Evolutionary conservation across 1,140 invertebrate species (phyloP).

Genomic region (Bombyx mori): DNA sequence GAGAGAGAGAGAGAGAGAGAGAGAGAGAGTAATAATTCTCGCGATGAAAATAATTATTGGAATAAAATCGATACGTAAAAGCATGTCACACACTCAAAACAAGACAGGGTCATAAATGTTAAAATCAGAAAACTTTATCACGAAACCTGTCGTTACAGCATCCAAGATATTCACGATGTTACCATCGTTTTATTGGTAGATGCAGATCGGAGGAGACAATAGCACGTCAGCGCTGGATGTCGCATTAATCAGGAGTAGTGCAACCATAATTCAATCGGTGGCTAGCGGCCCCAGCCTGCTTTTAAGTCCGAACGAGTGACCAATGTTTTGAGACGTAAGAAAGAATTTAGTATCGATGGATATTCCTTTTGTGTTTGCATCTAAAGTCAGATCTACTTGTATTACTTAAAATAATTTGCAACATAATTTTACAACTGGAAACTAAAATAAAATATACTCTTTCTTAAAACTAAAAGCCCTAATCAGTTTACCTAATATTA

Average conservation of each 20-base stretch:
- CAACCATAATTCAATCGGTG: conserved; percentile 66
- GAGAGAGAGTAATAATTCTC: too few species aligned
- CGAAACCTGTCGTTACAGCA: too few species aligned
- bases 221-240: conserved; percentile 56
- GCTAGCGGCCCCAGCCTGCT: conserved; percentile 25
- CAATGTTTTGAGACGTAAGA: conserved; percentile 8
- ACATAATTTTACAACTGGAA: too few species aligned
- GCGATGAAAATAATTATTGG: too few species aligned
- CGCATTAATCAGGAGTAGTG: conserved; percentile 64
- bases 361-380: conserved; percentile 1
- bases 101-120: conserved; percentile 16
- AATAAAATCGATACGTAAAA: not conserved
- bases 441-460: too few species aligned
- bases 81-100: not conserved
- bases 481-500: too few species aligned
- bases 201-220: conserved; percentile 63
- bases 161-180: conserved; percentile 26
- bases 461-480: too few species aligned
- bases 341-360: too few species aligned
- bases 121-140: conserved; percentile 29
- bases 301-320: conserved; percentile 42
- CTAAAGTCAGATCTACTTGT: conserved; percentile 8
- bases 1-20: too few species aligned
- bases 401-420: too few species aligned
- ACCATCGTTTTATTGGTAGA: conserved; percentile 29